Conservation (phyloP, 2,888 invertebrate species). For the Brachylomia viminalis region DNA sequence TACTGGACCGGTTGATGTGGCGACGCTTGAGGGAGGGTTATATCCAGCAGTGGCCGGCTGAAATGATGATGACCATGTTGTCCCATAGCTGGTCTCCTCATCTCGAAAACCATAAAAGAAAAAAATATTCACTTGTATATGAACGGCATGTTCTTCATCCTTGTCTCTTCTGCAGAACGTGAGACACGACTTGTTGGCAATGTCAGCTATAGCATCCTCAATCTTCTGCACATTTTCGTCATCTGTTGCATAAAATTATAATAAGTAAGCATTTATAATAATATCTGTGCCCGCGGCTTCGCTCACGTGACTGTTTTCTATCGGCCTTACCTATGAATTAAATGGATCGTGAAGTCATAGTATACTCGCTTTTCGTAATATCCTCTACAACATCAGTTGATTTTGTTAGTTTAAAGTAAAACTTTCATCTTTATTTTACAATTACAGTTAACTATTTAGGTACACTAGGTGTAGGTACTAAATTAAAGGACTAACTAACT, state of each 20-base stretch:
- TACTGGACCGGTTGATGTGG: neutral
- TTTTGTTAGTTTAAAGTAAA: neutral
- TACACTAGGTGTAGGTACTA: too few species aligned
- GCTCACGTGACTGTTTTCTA: neutral
- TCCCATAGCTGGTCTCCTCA: neutral
- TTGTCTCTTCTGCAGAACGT: constrained; percentile 75
- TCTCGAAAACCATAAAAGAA: neutral
- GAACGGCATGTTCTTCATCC: constrained; percentile 80
- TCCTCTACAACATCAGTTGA: neutral
- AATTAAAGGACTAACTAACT: too few species aligned
- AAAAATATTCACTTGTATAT: constrained; percentile 76
- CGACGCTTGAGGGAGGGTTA: neutral
- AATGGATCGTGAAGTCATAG: neutral
- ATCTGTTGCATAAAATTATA: constrained; percentile 72
- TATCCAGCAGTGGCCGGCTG: neutral
- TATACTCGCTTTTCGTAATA: neutral
- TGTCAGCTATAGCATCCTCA: constrained; percentile 82
- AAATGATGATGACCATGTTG: neutral
- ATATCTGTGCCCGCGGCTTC: neutral
- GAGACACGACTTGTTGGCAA: constrained; percentile 86
- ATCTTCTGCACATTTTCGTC: constrained; percentile 82
- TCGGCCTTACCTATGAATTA: neutral
- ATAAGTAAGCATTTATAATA: neutral
- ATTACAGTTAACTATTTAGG: too few species aligned
- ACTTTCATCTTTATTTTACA: too few species aligned